Percentiles rank a stretch among this genome's conserved stretches.
Conservation (phyloP, 2,797 vertebrate species). For the Microcaecilia unicolor region DNA sequence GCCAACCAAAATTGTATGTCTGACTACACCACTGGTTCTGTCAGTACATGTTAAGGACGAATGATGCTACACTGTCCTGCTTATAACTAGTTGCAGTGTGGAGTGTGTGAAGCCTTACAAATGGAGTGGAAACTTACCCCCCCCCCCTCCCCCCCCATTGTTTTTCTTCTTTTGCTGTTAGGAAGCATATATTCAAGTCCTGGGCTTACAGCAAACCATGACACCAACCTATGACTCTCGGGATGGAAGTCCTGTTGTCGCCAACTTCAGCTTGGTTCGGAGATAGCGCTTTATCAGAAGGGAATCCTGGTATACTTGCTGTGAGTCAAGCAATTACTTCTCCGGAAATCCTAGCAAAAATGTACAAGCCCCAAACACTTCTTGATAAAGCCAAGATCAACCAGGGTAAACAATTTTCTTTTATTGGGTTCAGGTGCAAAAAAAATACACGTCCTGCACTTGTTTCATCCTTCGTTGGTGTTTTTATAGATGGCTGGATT, state of each 20-base stretch:
- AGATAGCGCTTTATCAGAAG: constrained; percentile 93
- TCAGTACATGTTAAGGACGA: no score
- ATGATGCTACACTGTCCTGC: no score
- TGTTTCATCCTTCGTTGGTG: not conserved
- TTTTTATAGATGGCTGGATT: constrained; percentile 85
- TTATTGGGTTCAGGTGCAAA: not conserved
- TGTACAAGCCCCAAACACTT: constrained; percentile 95
- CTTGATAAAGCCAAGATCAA: constrained; percentile 98
- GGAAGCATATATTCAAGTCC: constrained; percentile 98
- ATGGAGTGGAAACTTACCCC: not conserved
- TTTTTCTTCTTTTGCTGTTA: constrained; percentile 43
- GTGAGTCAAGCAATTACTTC: constrained; percentile 93
- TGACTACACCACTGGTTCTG: no score
- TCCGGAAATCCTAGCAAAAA: constrained; percentile 87
- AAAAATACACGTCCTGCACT: not conserved
- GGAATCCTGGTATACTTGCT: constrained; percentile 93
- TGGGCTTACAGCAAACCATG: constrained; percentile 96
- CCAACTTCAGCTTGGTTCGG: constrained; percentile 97
- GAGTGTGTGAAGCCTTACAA: not conserved
- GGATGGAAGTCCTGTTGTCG: constrained; percentile 91
- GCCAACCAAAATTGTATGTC: no score
- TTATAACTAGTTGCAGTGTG: not conserved
- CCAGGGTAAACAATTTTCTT: constrained; percentile 65
- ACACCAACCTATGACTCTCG: constrained; percentile 95
- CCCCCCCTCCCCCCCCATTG: no score